Evolutionary conservation across 1,140 invertebrate species (phyloP).

Genomic region (Zaprionus ornatus): DNA sequence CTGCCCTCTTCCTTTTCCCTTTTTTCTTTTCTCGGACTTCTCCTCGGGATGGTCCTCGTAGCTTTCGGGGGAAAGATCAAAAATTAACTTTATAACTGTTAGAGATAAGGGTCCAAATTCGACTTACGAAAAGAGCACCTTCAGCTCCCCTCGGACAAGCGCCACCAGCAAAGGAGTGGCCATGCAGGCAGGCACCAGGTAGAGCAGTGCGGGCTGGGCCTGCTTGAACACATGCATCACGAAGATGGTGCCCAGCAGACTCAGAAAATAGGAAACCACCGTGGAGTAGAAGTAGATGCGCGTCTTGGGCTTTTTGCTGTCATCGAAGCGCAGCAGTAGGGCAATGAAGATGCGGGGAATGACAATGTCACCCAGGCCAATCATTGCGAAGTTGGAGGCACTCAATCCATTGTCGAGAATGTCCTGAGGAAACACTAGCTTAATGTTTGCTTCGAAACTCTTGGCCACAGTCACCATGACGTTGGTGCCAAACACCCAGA

Average conservation of each 20-base stretch:
- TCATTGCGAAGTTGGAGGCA: conserved; percentile 98
- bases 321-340: conserved; percentile 97
- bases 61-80: conserved; percentile 66
- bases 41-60: conserved; percentile 88
- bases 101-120: background rate
- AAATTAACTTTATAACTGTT: background rate
- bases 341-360: conserved; percentile 99
- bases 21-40: conserved; percentile 83
- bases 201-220: conserved; percentile 98
- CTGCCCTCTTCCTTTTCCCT: conserved; percentile 75
- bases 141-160: conserved; percentile 95
- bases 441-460: conserved; percentile 99
- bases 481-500: conserved; percentile 99
- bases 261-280: conserved; percentile 96
- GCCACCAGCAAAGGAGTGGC: conserved; percentile 94
- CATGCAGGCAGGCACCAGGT: conserved; percentile 98
- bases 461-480: conserved; percentile 99
- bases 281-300: conserved; percentile 98
- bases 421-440: conserved; percentile 99
- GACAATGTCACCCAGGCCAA: conserved; percentile 99
- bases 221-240: conserved; percentile 99
- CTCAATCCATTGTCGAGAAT: conserved; percentile 95
- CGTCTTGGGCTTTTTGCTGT: conserved; percentile 93
- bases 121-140: conserved; percentile 94
- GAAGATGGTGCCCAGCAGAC: conserved; percentile 96